Percentiles rank a stretch among this genome's conserved stretches.
Evolutionary conservation across 1,140 invertebrate species (phyloP).

Genomic region (Euura lappo): DNA sequence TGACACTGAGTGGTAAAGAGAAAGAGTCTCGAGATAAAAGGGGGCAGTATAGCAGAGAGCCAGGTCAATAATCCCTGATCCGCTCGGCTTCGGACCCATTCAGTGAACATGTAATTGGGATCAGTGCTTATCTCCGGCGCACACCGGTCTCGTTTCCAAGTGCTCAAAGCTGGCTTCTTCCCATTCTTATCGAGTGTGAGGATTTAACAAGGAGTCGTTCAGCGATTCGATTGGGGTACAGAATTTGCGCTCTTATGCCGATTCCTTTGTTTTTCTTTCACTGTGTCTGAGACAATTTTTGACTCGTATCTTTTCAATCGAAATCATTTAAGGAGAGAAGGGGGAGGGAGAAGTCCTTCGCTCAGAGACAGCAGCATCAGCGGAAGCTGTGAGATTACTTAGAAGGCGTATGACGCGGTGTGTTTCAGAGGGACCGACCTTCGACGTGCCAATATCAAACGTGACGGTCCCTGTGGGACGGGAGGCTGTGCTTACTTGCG

Average conservation of each 20-base stretch:
- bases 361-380: background rate
- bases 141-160: slow-evolving; percentile 29
- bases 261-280: no score
- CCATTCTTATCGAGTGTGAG: no score
- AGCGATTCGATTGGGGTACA: no score
- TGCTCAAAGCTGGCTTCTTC: no score
- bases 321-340: no score
- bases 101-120: slow-evolving; percentile 54
- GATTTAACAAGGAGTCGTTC: no score
- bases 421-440: slow-evolving; percentile 71
- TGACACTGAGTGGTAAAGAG: no score
- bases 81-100: slow-evolving; percentile 47
- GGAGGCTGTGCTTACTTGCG: slow-evolving; percentile 67
- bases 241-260: no score
- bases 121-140: slow-evolving; percentile 56
- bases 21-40: no score
- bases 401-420: slow-evolving; percentile 39
- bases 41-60: slow-evolving; percentile 22
- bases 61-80: slow-evolving; percentile 58
- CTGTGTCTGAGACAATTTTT: no score
- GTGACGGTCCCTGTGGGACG: slow-evolving; percentile 67
- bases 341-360: no score
- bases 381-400: slow-evolving; percentile 22
- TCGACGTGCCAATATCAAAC: slow-evolving; percentile 67
- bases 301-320: no score